These are phyloP conservation scores for Silurus aristotelis DNA, from an alignment of 2,797 vertebrate genomes.

Conservation along the genomic window DNA sequence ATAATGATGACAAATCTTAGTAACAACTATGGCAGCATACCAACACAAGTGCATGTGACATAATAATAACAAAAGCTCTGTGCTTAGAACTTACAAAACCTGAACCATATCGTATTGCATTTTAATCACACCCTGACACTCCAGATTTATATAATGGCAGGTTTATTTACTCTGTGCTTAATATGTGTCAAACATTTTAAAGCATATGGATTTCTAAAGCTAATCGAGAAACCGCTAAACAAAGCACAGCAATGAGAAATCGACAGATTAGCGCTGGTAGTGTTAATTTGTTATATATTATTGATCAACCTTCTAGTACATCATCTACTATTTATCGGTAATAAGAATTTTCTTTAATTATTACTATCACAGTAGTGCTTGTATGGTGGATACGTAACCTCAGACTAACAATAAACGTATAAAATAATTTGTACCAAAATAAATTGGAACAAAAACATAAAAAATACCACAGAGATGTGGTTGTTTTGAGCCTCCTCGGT, in stretches of 20 bases:
- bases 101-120: neutral
- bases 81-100: neutral
- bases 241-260: neutral
- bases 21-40: constrained; percentile 15
- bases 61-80: neutral
- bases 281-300: neutral
- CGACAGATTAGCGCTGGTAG: neutral
- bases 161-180: neutral
- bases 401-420: neutral
- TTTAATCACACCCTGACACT: neutral
- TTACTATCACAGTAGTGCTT: neutral
- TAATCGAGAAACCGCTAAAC: neutral
- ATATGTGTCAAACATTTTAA: neutral
- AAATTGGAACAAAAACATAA: too few species aligned
- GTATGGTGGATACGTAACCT: neutral
- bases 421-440: too few species aligned
- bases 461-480: neutral
- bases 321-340: neutral
- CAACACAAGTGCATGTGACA: neutral
- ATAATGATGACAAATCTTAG: constrained; percentile 4
- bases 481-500: neutral
- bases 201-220: neutral
- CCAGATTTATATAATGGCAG: neutral
- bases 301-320: neutral
- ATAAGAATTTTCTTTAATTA: neutral